A percentile compares a stretch with the other conserved stretches of the same genome.
Conservation (phyloP, 2,888 invertebrate species). For the Megamerina dolium region DNA sequence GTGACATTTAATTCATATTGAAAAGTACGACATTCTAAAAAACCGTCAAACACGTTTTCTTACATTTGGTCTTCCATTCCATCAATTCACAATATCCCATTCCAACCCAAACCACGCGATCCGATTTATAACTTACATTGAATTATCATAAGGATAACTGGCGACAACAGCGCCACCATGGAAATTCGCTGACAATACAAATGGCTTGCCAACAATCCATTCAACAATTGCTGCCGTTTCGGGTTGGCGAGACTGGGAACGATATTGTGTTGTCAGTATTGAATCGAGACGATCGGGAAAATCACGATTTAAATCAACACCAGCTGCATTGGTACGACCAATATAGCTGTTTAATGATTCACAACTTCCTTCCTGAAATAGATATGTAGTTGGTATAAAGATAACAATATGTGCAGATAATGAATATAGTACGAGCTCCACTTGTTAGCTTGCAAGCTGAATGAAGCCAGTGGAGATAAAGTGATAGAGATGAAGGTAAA, state of each 20-base stretch:
- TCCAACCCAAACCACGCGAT: too few species aligned
- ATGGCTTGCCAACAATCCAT: conserved; percentile 82
- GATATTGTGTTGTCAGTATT: conserved; percentile 36
- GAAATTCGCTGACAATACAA: conserved; percentile 88
- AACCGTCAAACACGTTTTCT: too few species aligned
- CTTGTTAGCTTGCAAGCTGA: too few species aligned
- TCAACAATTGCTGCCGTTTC: conserved; percentile 85
- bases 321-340: conserved; percentile 77
- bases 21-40: too few species aligned
- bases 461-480: neutral
- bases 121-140: conserved; percentile 59
- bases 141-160: conserved; percentile 94
- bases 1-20: too few species aligned
- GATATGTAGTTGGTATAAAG: conserved; percentile 8
- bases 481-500: conserved; percentile 1
- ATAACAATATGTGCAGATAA: too few species aligned
- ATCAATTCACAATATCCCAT: too few species aligned
- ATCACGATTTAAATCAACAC: conserved; percentile 81
- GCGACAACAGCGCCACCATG: conserved; percentile 97
- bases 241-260: conserved; percentile 61
- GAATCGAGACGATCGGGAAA: conserved; percentile 84
- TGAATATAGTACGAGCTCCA: too few species aligned
- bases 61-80: too few species aligned
- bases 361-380: conserved; percentile 70
- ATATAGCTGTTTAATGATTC: conserved; percentile 60